Conservation (phyloP, 2,888 invertebrate genomes). For the Cosmopolites sordidus region DNA sequence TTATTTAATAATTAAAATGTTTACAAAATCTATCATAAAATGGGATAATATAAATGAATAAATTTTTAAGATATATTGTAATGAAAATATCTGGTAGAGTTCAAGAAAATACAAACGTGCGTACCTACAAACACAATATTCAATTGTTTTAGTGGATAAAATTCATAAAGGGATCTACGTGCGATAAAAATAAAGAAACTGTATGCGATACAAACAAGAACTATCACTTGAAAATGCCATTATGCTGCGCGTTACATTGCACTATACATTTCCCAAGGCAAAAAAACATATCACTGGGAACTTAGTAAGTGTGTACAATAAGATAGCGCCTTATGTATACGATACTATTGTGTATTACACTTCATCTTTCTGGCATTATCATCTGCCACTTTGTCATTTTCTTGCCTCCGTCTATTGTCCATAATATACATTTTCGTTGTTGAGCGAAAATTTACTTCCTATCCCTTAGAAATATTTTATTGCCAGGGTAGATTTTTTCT, state of each 20-base stretch:
- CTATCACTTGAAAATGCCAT: constrained; percentile 21
- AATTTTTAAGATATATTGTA: too few species aligned
- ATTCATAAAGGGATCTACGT: not conserved
- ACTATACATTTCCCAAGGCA: constrained; percentile 20
- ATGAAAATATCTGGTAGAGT: too few species aligned
- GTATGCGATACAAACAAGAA: constrained; percentile 15
- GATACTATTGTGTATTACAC: constrained; percentile 30
- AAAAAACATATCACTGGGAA: constrained; percentile 21
- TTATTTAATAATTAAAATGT: too few species aligned
- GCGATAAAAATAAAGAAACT: not conserved
- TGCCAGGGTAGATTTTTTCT: constrained; percentile 1
- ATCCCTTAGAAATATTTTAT: constrained; percentile 6
- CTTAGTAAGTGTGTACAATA: constrained; percentile 28
- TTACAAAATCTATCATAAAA: too few species aligned
- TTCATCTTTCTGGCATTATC: constrained; percentile 31
- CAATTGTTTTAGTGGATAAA: not conserved
- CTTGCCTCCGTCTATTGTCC: constrained; percentile 24
- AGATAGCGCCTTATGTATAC: constrained; percentile 31
- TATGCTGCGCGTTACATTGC: constrained; percentile 10
- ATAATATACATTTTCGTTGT: constrained; percentile 13
- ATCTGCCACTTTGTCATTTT: constrained; percentile 30
- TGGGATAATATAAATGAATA: too few species aligned
- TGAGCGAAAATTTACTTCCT: constrained; percentile 2
- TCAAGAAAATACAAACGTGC: too few species aligned
- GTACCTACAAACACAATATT: not conserved